These are phyloP conservation scores for Drosophila parthenogenetica DNA, from an alignment of 2,888 invertebrate species.

Conservation along the genomic window DNA sequence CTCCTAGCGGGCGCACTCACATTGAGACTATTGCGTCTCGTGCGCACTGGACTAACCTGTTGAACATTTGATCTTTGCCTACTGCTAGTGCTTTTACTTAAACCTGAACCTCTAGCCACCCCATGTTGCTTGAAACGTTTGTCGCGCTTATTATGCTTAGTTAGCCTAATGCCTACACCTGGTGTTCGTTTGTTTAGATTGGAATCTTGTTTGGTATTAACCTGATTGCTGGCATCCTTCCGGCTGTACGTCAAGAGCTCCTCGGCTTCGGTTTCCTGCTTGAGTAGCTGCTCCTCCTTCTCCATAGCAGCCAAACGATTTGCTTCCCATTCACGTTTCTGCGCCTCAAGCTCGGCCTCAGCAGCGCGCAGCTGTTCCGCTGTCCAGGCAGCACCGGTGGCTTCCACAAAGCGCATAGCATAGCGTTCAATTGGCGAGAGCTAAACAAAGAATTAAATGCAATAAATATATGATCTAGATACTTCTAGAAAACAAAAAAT, in stretches of 20 bases:
- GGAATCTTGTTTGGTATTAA: conserved; percentile 87
- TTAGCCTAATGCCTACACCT: conserved; percentile 42
- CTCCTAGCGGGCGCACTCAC: conserved; percentile 55
- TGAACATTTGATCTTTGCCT: conserved; percentile 37
- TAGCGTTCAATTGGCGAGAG: conserved; percentile 97
- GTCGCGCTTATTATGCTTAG: conserved; percentile 55
- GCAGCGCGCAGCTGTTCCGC: conserved; percentile 95
- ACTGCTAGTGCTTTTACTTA: conserved; percentile 44
- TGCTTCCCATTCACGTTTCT: conserved; percentile 95
- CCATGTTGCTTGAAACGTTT: conserved; percentile 44
- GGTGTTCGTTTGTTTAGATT: conserved; percentile 58
- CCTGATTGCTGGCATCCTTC: conserved; percentile 93
- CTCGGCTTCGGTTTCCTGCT: conserved; percentile 87
- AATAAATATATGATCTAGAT: neutral
- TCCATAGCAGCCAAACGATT: conserved; percentile 90
- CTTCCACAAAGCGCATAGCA: conserved; percentile 96
- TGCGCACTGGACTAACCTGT: conserved; percentile 45
- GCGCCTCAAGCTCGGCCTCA: conserved; percentile 93
- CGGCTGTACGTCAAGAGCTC: conserved; percentile 91
- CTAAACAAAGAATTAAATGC: conserved; percentile 86
- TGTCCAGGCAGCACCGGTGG: conserved; percentile 90
- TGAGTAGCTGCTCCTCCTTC: conserved; percentile 88
- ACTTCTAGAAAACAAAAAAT: neutral
- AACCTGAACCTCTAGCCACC: conserved; percentile 19
- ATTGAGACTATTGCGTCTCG: conserved; percentile 62